Evolutionary conservation across 92 coral and sea anemone species (phyloP), one percentile per base, ranked within the genome.

Genomic region (Siderastrea siderea): DNA sequence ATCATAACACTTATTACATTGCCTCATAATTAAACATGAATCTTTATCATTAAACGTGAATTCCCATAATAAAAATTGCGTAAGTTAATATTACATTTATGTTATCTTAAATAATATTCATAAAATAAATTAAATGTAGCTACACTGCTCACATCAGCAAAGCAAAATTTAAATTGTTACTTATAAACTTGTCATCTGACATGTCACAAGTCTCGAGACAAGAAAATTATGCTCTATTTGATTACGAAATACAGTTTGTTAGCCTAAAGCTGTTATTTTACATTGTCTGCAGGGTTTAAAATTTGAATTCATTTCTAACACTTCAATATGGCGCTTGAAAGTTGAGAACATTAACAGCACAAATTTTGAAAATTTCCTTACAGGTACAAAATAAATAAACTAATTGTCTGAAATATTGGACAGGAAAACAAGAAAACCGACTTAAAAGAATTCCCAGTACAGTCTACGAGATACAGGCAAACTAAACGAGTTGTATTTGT

Each of bases 311-410:
- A 82, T 14, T 49, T 57, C 54, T 47, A 69, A 6, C 54, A 82
- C 59, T 68, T 55, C 55, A 49, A 47, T 46, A 15, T 60, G 79
- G 52, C 48, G 49, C 87, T n/a, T 71, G 60, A 79, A 71, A 43
- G 71, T 71, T 57, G 26, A 82, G 59, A 12, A 58, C 19, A 1
- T 67, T n/a, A 44, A 54, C 65, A 7, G 1, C 19, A 15, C 48
- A 59, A 19, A 83, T 47, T 72, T 61, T 48, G 17, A 54, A 71
- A 68, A 71, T 60, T 71, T 11, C 12, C 26, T n/a, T 83, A 19
- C 14, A 71, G 47, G 19, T 83, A 71, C 79, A 83, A 83, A 83
- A 83, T 81, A 81, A 81, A 81, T 83, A 83, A 44, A 71, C 78
- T 48, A 66, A 50, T 50, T 47, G 75, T 19, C 72, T 50, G 49